A percentile compares a stretch with the other conserved stretches of the same genome.
phyloP scores from a whole-genome alignment of 2,888 invertebrate genomes.

The Diaperis boleti region DNA sequence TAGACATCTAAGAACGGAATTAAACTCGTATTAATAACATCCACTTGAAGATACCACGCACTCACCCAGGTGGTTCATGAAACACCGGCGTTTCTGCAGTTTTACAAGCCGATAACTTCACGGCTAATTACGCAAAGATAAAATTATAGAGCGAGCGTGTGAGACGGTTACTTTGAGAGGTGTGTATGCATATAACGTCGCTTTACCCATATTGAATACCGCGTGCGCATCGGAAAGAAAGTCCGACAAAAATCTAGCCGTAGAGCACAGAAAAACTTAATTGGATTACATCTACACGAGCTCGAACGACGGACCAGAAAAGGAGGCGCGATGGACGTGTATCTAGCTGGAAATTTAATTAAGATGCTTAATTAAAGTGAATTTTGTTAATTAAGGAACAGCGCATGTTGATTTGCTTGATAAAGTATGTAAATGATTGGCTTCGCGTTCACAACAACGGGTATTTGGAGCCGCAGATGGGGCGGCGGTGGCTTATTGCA shows the following conservation, averaged over 20 bases:
- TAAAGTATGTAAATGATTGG: no score
- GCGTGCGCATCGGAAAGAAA: slow-evolving; percentile 7
- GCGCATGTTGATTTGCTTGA: not conserved
- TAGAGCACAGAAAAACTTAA: slow-evolving; percentile 23
- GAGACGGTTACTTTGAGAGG: slow-evolving; percentile 30
- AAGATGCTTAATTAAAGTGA: slow-evolving; percentile 22
- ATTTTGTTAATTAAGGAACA: slow-evolving; percentile 17
- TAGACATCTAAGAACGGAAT: no score
- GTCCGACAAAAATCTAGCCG: slow-evolving; percentile 5
- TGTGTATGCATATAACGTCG: slow-evolving; percentile 28
- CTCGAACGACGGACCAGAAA: not conserved
- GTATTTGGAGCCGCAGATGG: no score
- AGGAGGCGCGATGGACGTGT: not conserved
- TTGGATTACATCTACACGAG: slow-evolving; percentile 25
- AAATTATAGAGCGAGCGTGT: slow-evolving; percentile 35
- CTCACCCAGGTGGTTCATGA: slow-evolving; percentile 34
- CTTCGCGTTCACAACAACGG: no score
- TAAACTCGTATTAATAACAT: no score
- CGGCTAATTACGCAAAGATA: slow-evolving; percentile 41
- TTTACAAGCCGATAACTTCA: slow-evolving; percentile 38
- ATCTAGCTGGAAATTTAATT: slow-evolving; percentile 26
- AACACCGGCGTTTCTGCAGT: slow-evolving; percentile 1
- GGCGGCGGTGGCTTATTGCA: no score
- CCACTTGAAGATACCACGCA: no score
- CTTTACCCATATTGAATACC: slow-evolving; percentile 25